Base-by-base conservation (phyloP, 2,888 invertebrate species). In the Leptopilina myrica region DNA sequence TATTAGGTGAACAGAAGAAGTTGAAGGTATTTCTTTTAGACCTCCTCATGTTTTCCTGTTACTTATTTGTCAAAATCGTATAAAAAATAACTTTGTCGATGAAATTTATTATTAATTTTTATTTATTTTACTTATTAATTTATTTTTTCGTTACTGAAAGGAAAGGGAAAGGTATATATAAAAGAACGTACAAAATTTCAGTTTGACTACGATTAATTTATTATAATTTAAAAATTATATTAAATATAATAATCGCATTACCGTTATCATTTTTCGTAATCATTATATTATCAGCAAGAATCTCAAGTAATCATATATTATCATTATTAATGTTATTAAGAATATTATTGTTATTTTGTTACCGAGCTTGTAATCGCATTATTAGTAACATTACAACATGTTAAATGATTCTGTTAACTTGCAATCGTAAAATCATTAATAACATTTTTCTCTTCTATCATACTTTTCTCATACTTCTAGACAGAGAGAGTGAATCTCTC, bases 321-420 rank as follows among this genome's bases (percentile, higher is more conserved):
- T 85, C 82, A 82, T 85, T 87, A 86, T 85, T 87, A 86, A 86
- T 86, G 85, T 87, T 85, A 84, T 87, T 88, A 87, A 87, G 86
- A 86, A 85, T 88, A 87, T 85, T 87, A 86, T 86, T 87, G 84
- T 86, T 86, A 86, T 85, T 33, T 49, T 84, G 83, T 87, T 83
- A 83, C 76, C 82, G 81, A 83, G 84, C 80, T 79, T 81, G 83
- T 84, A 83, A 83, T 86, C 83, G 84, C 85, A 82, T 84, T 83
- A 86, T 85, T 84, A 85, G 84, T 85, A 88, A 86, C 87, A 87
- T 86, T 87, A 86, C 85, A 87, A 87, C 86, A 84, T 86, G 84
- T 87, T 86, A 88, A 62, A 87, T 86, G 86, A 84, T 84, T 82
- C 85, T 86, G 84, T 85, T 81, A 87, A 88, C 85, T 87, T 87